A percentile compares a stretch with the other conserved stretches of the same genome.
Evolutionary conservation across 2,888 invertebrate genomes (phyloP).

Genomic region (Oscheius sp.): DNA sequence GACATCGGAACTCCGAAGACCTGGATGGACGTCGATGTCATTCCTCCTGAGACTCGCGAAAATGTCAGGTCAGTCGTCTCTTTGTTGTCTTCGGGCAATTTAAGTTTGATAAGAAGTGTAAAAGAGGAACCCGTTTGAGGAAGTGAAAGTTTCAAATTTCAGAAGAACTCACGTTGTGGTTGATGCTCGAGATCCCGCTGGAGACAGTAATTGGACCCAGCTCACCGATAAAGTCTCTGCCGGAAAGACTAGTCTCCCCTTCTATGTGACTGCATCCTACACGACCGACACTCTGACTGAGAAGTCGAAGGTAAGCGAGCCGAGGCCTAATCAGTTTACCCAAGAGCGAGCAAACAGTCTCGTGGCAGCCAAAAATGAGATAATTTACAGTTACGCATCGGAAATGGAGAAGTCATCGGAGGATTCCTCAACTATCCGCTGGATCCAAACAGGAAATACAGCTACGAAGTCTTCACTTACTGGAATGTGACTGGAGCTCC

Average conservation of each 20-base stretch:
- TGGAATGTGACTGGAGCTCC: conserved; percentile 68
- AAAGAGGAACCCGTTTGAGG: background rate
- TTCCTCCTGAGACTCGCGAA: conserved; percentile 67
- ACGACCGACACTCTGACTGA: conserved; percentile 66
- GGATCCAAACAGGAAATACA: conserved; percentile 68
- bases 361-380: background rate
- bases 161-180: conserved; percentile 70
- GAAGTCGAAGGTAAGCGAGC: conserved; percentile 45
- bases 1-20: conserved; percentile 66
- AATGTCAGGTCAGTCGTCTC: conserved; percentile 60
- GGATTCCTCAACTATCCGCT: conserved; percentile 70
- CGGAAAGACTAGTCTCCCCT: conserved; percentile 62
- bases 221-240: conserved; percentile 70
- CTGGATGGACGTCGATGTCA: conserved; percentile 63
- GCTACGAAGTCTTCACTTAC: conserved; percentile 68
- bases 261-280: conserved; percentile 70
- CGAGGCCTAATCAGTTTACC: background rate
- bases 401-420: conserved; percentile 69
- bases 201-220: conserved; percentile 69
- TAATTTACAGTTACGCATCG: conserved; percentile 55
- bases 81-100: background rate
- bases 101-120: background rate
- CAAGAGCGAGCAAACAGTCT: background rate
- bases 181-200: conserved; percentile 69
- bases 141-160: conserved; percentile 26